Percentiles rank a stretch among this genome's conserved stretches.
phyloP scores from a whole-genome alignment of 2,113 vertebrate species.

The Cyanoramphus novaezelandiae region DNA sequence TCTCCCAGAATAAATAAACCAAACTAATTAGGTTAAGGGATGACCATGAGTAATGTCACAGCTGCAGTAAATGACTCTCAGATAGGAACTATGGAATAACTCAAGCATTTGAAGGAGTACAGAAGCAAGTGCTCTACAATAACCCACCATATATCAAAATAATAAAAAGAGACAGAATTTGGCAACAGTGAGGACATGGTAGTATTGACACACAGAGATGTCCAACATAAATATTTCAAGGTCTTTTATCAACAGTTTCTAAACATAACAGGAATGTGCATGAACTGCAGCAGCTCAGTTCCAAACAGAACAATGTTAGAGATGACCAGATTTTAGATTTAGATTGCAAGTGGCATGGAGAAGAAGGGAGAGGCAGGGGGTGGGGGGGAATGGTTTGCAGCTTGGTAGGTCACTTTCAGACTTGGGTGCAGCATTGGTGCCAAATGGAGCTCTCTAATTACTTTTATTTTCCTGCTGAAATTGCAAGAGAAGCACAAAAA shows the following conservation, averaged over 20 bases:
- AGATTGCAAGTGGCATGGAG: not conserved
- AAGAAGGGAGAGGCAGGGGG: not conserved
- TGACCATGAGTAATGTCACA: conserved; percentile 64
- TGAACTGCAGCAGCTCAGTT: conserved; percentile 25
- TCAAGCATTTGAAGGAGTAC: conserved; percentile 60
- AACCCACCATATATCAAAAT: conserved; percentile 55
- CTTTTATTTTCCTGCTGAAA: conserved; percentile 70
- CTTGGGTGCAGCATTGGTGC: conserved; percentile 3
- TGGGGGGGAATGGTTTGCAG: not conserved
- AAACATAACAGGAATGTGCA: conserved; percentile 63
- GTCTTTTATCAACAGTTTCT: conserved; percentile 57
- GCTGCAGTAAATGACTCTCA: conserved; percentile 26
- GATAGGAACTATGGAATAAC: conserved; percentile 50
- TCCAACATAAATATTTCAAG: conserved; percentile 59
- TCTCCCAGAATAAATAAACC: conserved; percentile 49
- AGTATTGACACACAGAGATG: conserved; percentile 39
- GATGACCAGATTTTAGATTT: not conserved
- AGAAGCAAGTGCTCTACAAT: conserved; percentile 66
- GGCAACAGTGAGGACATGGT: conserved; percentile 9
- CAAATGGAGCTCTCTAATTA: conserved; percentile 67
- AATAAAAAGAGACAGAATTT: conserved; percentile 53
- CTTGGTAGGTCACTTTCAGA: conserved; percentile 66
- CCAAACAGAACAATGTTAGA: not conserved
- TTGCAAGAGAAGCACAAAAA: conserved; percentile 64
- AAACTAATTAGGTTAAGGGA: conserved; percentile 58